These are phyloP conservation scores for Crambe crambe DNA, from an alignment of 37 sponge, comb jelly and placozoan genomes.

Conservation along the genomic window DNA sequence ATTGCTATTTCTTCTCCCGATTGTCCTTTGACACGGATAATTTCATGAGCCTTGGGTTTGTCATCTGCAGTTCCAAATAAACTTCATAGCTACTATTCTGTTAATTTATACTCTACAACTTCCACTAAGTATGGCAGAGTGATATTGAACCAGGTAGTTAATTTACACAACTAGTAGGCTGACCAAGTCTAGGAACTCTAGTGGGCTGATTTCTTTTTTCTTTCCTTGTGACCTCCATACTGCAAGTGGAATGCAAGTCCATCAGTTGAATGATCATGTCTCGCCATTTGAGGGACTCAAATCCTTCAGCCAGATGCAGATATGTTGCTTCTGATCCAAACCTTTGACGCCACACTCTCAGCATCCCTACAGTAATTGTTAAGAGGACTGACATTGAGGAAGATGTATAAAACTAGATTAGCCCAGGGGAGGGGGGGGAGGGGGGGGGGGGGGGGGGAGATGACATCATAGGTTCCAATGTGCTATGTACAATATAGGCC, in stretches of 20 bases:
- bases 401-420: too few species aligned
- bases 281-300: conserved; percentile 9
- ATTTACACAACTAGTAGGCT: not conserved
- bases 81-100: not conserved
- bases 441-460: too few species aligned
- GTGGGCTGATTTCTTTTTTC: not conserved
- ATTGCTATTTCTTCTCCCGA: conserved; percentile 4
- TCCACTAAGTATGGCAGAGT: not conserved
- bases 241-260: not conserved
- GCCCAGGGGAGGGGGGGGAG: too few species aligned
- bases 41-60: conserved; percentile 3
- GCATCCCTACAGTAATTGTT: conserved; percentile 10
- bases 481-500: too few species aligned
- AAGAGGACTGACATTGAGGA: too few species aligned
- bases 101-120: too few species aligned
- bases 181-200: not conserved
- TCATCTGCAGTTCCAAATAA: conserved; percentile 9
- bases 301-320: not conserved
- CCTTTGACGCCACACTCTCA: conserved; percentile 6
- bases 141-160: too few species aligned
- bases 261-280: conserved; percentile 1
- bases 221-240: not conserved
- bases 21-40: conserved; percentile 6
- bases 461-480: too few species aligned
- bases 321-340: conserved; percentile 15